These are phyloP conservation scores for Lochmaea capreae DNA, from an alignment of 2,888 invertebrate species.

Conservation along the genomic window DNA sequence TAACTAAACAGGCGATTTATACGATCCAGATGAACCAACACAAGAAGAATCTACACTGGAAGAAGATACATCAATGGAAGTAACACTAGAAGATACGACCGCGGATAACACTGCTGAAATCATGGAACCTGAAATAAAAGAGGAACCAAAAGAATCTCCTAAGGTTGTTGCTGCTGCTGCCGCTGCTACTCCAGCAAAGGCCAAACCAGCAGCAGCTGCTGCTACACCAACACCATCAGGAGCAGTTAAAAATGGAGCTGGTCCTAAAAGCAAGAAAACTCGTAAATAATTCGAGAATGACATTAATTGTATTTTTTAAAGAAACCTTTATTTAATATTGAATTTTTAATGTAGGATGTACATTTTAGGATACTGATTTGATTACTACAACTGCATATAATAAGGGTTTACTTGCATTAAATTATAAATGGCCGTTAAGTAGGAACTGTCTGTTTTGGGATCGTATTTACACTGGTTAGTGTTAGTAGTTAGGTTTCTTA, in stretches of 20 bases:
- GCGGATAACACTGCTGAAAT: constrained; percentile 64
- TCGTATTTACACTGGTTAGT: background rate
- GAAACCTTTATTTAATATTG: background rate
- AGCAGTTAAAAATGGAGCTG: constrained; percentile 58
- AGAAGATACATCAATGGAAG: constrained; percentile 61
- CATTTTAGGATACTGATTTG: background rate
- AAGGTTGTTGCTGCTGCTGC: constrained; percentile 29
- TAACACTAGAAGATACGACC: constrained; percentile 36
- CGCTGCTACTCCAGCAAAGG: constrained; percentile 18
- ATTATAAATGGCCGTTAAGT: background rate
- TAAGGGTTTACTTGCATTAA: constrained; percentile 2
- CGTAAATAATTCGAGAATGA: constrained; percentile 27
- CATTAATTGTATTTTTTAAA: background rate
- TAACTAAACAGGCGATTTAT: constrained; percentile 53
- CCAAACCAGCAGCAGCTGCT: constrained; percentile 42
- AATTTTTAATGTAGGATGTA: background rate
- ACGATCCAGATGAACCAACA: constrained; percentile 62
- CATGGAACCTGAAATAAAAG: constrained; percentile 59
- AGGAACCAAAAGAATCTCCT: constrained; percentile 33
- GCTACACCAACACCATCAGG: constrained; percentile 52
- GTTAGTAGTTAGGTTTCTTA: background rate
- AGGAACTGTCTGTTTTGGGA: background rate
- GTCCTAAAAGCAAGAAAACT: constrained; percentile 59
- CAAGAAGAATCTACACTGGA: constrained; percentile 60
- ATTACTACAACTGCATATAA: background rate